phyloP scores from a whole-genome alignment of 2,888 invertebrate genomes.

The Julus scanicus region DNA sequence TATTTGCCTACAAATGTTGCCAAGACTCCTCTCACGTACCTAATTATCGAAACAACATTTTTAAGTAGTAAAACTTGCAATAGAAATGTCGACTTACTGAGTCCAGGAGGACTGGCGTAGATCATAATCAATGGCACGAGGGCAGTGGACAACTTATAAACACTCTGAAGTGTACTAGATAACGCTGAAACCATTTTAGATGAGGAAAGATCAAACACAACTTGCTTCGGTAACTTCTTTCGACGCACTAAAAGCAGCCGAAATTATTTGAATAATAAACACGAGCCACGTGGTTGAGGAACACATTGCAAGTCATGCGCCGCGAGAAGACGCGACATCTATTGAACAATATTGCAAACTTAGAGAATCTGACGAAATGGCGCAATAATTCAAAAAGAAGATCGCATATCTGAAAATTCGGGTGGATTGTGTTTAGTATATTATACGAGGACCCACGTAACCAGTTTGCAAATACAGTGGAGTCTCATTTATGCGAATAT shows the following conservation, averaged over 20 bases:
- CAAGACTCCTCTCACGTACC: too few relatives aligned
- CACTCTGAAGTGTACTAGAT: not conserved
- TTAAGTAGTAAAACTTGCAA: too few relatives aligned
- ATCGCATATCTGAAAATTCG: too few relatives aligned
- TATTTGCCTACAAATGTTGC: too few relatives aligned
- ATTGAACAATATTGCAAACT: not conserved
- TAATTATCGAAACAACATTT: too few relatives aligned
- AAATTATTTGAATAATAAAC: not conserved
- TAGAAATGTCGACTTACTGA: not conserved
- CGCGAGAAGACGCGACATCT: not conserved
- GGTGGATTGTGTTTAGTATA: too few relatives aligned
- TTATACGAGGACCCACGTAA: too few relatives aligned
- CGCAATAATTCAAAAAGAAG: too few relatives aligned
- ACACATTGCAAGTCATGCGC: not conserved
- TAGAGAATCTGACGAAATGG: too few relatives aligned
- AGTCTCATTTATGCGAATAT: too few relatives aligned
- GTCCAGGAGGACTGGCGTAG: not conserved
- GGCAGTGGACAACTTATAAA: not conserved
- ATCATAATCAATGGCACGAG: conserved; percentile 3
- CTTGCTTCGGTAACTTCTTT: not conserved
- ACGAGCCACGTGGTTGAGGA: not conserved
- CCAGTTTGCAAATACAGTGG: too few relatives aligned
- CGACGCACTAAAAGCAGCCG: not conserved
- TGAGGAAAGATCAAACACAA: not conserved
- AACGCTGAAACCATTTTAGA: not conserved